Evolutionary conservation across 2,113 vertebrate species (phyloP).

Genomic region (Rhinolophus sinicus): DNA sequence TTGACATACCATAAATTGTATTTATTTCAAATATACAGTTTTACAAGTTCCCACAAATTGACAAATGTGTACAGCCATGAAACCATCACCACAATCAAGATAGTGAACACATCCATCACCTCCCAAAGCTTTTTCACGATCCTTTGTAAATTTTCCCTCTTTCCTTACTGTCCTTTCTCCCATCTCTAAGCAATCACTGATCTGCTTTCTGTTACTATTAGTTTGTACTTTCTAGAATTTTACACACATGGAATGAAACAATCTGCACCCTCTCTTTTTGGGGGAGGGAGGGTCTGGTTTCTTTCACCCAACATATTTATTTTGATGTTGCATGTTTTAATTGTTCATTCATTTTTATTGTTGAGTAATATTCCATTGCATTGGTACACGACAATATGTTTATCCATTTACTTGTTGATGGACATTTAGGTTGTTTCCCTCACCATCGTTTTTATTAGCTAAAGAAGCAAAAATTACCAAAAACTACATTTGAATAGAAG

Average conservation of each 20-base stretch:
- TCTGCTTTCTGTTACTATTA: neutral
- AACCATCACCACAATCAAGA: neutral
- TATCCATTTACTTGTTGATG: neutral
- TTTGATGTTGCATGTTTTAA: neutral
- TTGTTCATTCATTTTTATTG: neutral
- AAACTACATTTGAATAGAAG: conserved; percentile 6
- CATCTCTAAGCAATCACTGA: neutral
- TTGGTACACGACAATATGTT: neutral
- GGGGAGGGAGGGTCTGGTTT: neutral
- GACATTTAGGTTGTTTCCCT: neutral
- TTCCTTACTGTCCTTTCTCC: neutral
- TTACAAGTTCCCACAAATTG: neutral
- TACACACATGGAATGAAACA: neutral
- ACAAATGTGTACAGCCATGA: neutral
- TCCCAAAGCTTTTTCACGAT: neutral
- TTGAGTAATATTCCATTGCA: neutral
- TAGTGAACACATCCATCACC: neutral
- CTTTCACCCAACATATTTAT: neutral
- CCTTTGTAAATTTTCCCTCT: neutral
- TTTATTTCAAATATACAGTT: neutral
- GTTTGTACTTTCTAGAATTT: conserved; percentile 9
- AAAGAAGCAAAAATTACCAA: conserved; percentile 62
- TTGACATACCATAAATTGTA: neutral
- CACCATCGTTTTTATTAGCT: conserved; percentile 42
- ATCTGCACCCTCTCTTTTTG: neutral